Evolutionary conservation across 2,797 vertebrate species (phyloP).

Genomic region (Carcharodon carcharias): DNA sequence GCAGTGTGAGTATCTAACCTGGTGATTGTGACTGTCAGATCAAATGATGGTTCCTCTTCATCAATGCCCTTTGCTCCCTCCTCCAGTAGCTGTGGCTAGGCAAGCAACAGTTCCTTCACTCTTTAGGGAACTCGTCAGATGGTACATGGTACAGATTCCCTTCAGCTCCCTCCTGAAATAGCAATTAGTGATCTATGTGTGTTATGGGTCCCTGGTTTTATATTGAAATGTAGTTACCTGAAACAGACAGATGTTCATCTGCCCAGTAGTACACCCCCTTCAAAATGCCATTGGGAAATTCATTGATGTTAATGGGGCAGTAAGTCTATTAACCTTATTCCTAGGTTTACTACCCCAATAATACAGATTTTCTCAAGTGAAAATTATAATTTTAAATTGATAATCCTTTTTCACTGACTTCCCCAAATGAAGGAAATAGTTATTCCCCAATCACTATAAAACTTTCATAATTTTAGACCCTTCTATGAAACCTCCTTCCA

Average conservation of each 20-base stretch:
- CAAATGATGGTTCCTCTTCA: too few relatives aligned
- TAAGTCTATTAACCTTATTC: neutral
- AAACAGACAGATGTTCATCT: neutral
- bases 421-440: neutral
- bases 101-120: too few relatives aligned
- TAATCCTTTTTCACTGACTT: neutral
- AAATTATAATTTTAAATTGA: neutral
- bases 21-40: too few relatives aligned
- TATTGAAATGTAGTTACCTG: neutral
- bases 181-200: too few relatives aligned
- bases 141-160: neutral
- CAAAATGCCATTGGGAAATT: neutral
- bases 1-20: too few relatives aligned
- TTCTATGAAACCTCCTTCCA: too few relatives aligned
- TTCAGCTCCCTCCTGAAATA: neutral
- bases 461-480: neutral
- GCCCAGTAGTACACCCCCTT: too few relatives aligned
- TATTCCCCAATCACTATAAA: neutral
- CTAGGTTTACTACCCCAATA: neutral
- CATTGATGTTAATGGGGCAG: too few relatives aligned
- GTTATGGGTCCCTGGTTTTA: too few relatives aligned
- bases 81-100: too few relatives aligned
- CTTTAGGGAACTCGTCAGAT: too few relatives aligned
- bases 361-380: neutral
- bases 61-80: too few relatives aligned